Percentiles rank a stretch among this genome's conserved stretches.
phyloP scores from a whole-genome alignment of 2,888 invertebrate species.

The Clistopyga incitator region DNA sequence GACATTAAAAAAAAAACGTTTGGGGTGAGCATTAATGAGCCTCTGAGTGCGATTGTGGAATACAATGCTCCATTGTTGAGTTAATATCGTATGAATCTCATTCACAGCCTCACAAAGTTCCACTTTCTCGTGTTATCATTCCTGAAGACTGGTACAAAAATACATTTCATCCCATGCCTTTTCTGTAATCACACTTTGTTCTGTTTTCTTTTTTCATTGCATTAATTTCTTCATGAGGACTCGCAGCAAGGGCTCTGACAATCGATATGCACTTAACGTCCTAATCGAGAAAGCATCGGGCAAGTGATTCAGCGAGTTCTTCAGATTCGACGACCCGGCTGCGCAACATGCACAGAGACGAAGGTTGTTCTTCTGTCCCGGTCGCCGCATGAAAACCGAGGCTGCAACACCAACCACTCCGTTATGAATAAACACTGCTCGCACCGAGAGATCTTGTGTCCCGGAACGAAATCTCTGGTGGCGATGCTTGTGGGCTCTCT shows the following conservation, averaged over 20 bases:
- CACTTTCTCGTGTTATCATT: background rate
- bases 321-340: slow-evolving; percentile 20
- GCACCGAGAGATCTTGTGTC: slow-evolving; percentile 45
- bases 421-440: slow-evolving; percentile 64
- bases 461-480: slow-evolving; percentile 58
- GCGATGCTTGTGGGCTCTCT: slow-evolving; percentile 5
- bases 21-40: background rate
- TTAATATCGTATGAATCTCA: background rate
- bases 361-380: slow-evolving; percentile 40
- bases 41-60: background rate
- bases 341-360: slow-evolving; percentile 12
- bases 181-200: background rate
- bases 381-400: slow-evolving; percentile 25
- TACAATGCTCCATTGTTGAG: slow-evolving; percentile 19
- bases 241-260: background rate
- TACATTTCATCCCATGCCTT: background rate
- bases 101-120: slow-evolving; percentile 1
- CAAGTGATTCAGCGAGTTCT: slow-evolving; percentile 24
- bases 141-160: background rate
- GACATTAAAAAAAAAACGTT: slow-evolving; percentile 1
- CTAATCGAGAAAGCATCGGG: slow-evolving; percentile 14
- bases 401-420: slow-evolving; percentile 46
- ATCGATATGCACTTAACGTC: background rate
- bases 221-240: background rate
- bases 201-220: background rate